Evolutionary conservation across 2,797 vertebrate species (phyloP).

Genomic region (Apodemus agrarius): DNA sequence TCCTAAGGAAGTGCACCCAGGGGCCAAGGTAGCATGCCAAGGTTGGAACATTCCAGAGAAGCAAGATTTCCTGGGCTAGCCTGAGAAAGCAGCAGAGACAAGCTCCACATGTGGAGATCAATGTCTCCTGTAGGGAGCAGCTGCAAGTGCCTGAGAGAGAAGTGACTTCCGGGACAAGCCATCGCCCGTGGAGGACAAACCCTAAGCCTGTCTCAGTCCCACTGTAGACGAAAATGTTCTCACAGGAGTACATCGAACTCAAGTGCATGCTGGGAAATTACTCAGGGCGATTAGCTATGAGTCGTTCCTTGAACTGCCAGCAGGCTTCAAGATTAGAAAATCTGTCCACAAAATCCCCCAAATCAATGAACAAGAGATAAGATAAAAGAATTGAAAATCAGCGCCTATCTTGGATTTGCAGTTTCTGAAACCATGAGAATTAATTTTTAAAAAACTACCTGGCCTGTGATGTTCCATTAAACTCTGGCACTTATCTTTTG

Average conservation of each 20-base stretch:
- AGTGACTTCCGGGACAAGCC: too few species aligned
- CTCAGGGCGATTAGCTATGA: background rate
- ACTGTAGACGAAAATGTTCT: background rate
- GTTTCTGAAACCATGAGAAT: background rate
- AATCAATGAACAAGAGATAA: background rate
- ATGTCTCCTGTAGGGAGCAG: too few species aligned
- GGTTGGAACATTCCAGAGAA: background rate
- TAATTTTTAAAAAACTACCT: background rate
- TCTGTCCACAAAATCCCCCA: background rate
- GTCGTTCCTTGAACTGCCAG: background rate
- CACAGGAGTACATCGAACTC: too few species aligned
- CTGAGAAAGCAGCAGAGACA: background rate
- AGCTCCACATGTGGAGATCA: background rate
- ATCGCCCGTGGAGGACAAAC: background rate
- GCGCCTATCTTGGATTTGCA: background rate
- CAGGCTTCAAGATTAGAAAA: background rate
- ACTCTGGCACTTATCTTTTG: background rate
- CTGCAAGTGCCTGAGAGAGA: rapidly evolving
- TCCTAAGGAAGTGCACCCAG: background rate
- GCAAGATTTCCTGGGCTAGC: background rate
- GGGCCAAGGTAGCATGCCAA: background rate
- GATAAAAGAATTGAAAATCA: background rate
- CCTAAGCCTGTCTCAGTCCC: background rate
- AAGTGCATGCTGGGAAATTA: background rate
- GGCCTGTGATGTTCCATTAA: background rate